A percentile compares a stretch with the other conserved stretches of the same genome.
These are phyloP conservation scores for Rallus crepitans DNA, from an alignment of 2,797 vertebrate genomes.

Conservation along the genomic window DNA sequence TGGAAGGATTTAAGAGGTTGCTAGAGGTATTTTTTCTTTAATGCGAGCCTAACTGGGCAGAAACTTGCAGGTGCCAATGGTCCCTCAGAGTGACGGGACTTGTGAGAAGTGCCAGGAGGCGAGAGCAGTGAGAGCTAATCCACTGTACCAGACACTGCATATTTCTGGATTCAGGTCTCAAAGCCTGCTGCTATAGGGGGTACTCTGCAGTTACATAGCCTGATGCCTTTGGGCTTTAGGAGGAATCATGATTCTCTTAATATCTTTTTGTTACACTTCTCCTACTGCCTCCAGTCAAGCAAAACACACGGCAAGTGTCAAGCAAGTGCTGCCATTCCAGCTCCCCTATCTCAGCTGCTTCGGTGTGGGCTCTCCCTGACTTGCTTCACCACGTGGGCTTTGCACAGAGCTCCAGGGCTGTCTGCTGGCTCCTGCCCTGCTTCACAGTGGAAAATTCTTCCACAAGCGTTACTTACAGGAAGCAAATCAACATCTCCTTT, in stretches of 20 bases:
- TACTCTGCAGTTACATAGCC: not conserved
- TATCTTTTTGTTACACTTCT: not conserved
- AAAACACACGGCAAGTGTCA: not conserved
- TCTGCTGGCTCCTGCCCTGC: conserved; percentile 21
- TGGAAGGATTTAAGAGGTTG: not conserved
- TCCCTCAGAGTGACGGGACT: rapidly evolving
- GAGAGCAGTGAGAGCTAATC: not conserved
- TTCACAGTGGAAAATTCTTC: conserved; percentile 64
- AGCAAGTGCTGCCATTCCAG: not conserved
- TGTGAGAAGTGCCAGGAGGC: not conserved
- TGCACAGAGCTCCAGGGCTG: not conserved
- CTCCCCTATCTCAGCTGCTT: not conserved
- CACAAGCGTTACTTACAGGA: conserved; percentile 47
- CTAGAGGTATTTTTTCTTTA: not conserved
- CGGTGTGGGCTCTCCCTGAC: not conserved
- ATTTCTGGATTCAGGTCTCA: not conserved
- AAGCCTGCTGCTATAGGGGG: not conserved
- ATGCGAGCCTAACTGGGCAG: not conserved
- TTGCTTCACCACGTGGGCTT: not conserved
- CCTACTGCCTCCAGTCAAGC: not conserved
- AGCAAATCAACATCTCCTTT: conserved; percentile 34
- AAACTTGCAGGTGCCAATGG: not conserved
- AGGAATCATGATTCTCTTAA: not conserved
- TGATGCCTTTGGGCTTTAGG: not conserved
- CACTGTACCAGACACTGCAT: not conserved